These are phyloP conservation scores for Phymatocera aterrima DNA, from an alignment of 2,888 invertebrate species.

Conservation along the genomic window DNA sequence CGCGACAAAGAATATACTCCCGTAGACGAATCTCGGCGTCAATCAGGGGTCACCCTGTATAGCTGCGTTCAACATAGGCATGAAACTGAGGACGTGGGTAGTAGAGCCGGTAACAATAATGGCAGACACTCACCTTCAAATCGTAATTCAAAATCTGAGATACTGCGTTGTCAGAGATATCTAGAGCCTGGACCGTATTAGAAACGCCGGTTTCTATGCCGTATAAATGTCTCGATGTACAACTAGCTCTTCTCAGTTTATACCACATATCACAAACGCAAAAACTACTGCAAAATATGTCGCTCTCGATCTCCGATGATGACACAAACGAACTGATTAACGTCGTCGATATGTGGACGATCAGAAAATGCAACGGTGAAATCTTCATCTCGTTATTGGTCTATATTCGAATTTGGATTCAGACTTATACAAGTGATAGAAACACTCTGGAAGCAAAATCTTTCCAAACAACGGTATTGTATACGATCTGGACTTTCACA, in stretches of 20 bases:
- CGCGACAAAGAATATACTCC: no score
- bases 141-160: slow-evolving; percentile 61
- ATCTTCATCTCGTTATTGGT: background rate
- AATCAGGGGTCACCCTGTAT: no score
- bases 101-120: background rate
- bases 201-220: slow-evolving; percentile 65
- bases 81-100: no score
- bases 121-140: slow-evolving; percentile 62
- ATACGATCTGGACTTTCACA: background rate
- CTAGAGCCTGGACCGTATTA: slow-evolving; percentile 64
- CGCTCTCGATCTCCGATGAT: background rate
- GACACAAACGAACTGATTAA: no score
- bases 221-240: slow-evolving; percentile 64
- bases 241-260: slow-evolving; percentile 63
- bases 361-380: background rate
- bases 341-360: slow-evolving; percentile 12
- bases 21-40: no score
- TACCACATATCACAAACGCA: slow-evolving; percentile 67
- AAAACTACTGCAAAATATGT: slow-evolving; percentile 58
- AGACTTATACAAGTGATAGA: background rate
- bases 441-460: background rate
- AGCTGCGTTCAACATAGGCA: no score
- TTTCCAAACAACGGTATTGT: background rate
- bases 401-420: background rate
- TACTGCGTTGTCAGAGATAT: slow-evolving; percentile 70